Evolutionary conservation across 2,113 vertebrate genomes (phyloP).

Genomic region (Peromyscus polionotus): DNA sequence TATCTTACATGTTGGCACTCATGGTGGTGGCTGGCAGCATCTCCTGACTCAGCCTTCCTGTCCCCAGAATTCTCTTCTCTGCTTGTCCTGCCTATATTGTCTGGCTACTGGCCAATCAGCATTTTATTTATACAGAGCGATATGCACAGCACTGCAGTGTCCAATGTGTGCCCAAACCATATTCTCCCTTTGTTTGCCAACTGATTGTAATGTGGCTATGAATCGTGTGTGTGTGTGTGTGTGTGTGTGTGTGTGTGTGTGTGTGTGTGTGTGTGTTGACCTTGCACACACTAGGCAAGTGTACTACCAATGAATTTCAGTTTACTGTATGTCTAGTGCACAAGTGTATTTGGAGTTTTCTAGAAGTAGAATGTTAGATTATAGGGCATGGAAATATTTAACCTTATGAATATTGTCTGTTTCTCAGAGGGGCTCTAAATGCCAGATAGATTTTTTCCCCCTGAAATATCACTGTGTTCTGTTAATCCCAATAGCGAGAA

Average conservation of each 20-base stretch:
- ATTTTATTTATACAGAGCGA: too few species aligned
- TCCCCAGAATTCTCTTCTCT: too few species aligned
- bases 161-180: neutral
- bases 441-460: neutral
- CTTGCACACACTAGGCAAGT: neutral
- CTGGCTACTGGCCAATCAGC: too few species aligned
- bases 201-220: neutral
- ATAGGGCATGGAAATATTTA: neutral
- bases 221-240: neutral
- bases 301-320: neutral
- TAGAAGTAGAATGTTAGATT: slow-evolving; percentile 8
- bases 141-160: neutral
- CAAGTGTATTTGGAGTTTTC: neutral
- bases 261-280: neutral
- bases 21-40: too few species aligned
- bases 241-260: neutral
- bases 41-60: too few species aligned
- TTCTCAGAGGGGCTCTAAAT: neutral
- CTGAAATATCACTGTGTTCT: neutral
- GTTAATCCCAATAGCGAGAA: too few species aligned
- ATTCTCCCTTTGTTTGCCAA: neutral
- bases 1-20: too few species aligned
- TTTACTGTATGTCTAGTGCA: neutral
- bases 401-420: neutral
- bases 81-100: too few species aligned